Percentiles rank a stretch among this genome's conserved stretches.
These are phyloP conservation scores for Gopherus flavomarginatus DNA, from an alignment of 2,113 vertebrate species.

Conservation along the genomic window DNA sequence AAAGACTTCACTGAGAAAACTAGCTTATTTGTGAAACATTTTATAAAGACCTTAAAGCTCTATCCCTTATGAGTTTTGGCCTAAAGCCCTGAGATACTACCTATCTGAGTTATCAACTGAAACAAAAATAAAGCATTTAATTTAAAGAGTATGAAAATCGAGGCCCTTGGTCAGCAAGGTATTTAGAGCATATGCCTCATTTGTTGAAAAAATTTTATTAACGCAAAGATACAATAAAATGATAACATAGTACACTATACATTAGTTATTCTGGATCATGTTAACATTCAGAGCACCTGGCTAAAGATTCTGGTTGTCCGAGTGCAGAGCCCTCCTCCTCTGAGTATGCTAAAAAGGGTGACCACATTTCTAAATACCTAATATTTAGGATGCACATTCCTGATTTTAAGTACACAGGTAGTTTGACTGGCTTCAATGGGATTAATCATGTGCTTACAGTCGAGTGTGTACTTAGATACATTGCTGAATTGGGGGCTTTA, in stretches of 20 bases:
- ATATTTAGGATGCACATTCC: not conserved
- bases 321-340: not conserved
- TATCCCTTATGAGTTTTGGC: not conserved
- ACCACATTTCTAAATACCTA: not conserved
- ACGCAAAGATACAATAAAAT: not conserved
- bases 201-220: not conserved
- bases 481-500: not conserved
- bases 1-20: constrained; percentile 21
- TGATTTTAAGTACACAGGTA: constrained; percentile 18
- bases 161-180: not conserved
- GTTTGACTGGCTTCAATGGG: not conserved
- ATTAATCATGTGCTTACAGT: not conserved
- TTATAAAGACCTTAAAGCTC: not conserved
- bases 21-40: not conserved
- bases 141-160: not conserved
- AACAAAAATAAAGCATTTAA: not conserved
- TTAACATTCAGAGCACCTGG: not conserved
- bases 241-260: not conserved
- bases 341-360: not conserved
- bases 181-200: not conserved
- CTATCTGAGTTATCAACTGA: not conserved
- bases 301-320: not conserved
- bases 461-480: not conserved
- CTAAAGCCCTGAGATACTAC: not conserved
- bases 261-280: not conserved